Base-by-base conservation (phyloP, 53 echinoderm and acorn worm species). In the Hippasteria phrygiana region DNA sequence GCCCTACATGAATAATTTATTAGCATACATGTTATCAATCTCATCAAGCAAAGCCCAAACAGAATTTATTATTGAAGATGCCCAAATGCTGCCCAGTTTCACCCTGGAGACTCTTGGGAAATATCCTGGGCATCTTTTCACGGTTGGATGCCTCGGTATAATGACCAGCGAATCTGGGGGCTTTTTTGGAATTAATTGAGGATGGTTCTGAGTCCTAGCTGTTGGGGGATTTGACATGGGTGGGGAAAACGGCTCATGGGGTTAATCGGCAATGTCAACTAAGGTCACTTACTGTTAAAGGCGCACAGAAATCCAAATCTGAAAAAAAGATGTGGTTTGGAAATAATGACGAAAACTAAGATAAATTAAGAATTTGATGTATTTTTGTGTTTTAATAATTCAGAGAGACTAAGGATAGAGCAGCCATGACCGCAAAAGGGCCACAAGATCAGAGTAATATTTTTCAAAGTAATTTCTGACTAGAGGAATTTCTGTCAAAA, bases 111-210 rank as follows among this genome's bases (percentile, higher is more conserved):
- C 67, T 18, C 73, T 73, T 7, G 73, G 26, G 73, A 24, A 43
- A 42, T 42, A 27, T 50, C 17, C 0, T 0, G 51, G 83, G 71
- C 85, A 85, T 37, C 50, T 70, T 85, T 35, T 51, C 38, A 85
- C 51, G 85, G 85, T 70, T 50, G 31, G 34, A 27, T 71, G 85
- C 46, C 46, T n/a, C 36, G 24, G 85, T 24, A 16, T 33, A 47
- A 66, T 34, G 85, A 37, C 51, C 70, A 18, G 85, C 29, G 55
- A 82, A 82, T 82, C 66, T 36, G 20, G 66, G 71, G 53, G 75
- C 5, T 24, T 74, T 35, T 83, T 62, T 26, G 42, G 83, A 83
- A 70, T 67, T 83, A 83, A 83, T 83, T 83, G 69, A 80, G 24
- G n/a, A 28, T 18, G 46, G 14, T 24, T 5, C 41, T 27, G 27